Base-by-base conservation (phyloP, 2,797 vertebrate species). In the Bufotes viridis region DNA sequence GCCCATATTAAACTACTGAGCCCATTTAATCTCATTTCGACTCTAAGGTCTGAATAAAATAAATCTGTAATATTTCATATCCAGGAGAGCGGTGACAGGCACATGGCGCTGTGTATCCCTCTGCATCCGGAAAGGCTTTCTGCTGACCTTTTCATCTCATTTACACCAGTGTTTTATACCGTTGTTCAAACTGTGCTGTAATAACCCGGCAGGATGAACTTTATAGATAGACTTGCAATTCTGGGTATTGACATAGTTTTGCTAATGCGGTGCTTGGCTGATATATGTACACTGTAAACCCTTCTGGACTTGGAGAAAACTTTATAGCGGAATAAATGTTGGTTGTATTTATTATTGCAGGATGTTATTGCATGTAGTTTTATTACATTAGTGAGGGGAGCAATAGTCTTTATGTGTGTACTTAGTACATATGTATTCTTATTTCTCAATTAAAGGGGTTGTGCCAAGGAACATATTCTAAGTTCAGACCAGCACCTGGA, bases 131-230 rank as follows among this genome's bases (percentile, higher is more conserved):
- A 15, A 24, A 65, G 74, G n/a, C 55, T 65, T 78, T 20, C 58
- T 78, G 17, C 9, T 85, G 84, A 86, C 75, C 78, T 79, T 86
- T 86, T 24, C 13, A 69, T 79, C 76, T 79, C 34, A 79, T 80
- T 78, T 78, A 85, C 84, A 58, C 26, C 17, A 29, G 58, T 80
- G 85, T 86, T 79, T 69, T 79, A 85, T 67, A 86, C 80, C 63
- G 75, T 80, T 78, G 57, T 53, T 80, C 76, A 79, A 57, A 67
- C 84, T 79, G 84, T 15, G 76, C 65, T 60, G 85, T 78, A 69
- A 67, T 70, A 80, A 70, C 53, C 8, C 20, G 26, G 53, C 65
- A 42, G 63, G 65, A 42, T 78, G 7, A 29, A 84, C 79, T 29
- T 79, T 11, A 1, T 75, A 60, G 20, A 34, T 49, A 61, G 55